Evolutionary conservation across 2,888 invertebrate species (phyloP).

Genomic region (Drosophila antonietae): DNA sequence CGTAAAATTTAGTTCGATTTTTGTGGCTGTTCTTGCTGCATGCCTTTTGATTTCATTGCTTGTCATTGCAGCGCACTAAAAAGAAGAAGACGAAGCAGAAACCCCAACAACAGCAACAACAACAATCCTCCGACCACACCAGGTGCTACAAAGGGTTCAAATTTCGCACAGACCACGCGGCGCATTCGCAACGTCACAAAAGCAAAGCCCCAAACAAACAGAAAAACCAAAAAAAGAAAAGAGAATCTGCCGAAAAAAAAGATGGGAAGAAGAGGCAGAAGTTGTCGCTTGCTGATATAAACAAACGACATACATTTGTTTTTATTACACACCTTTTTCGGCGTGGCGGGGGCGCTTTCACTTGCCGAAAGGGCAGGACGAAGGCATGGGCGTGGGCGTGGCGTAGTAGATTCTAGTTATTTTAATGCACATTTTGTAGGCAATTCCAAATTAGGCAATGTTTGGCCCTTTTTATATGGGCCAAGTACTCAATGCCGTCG

Average conservation of each 20-base stretch:
- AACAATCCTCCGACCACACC: conserved; percentile 57
- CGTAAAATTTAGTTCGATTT: conserved; percentile 80
- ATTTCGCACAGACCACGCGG: conserved; percentile 35
- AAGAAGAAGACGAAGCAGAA: neutral
- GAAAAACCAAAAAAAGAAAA: neutral
- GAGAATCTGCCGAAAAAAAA: neutral
- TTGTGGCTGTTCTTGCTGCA: conserved; percentile 45
- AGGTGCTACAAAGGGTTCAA: conserved; percentile 67
- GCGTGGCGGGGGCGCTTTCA: neutral
- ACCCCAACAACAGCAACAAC: neutral
- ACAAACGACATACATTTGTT: conserved; percentile 85
- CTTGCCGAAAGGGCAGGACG: neutral
- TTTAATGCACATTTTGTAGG: conserved; percentile 83
- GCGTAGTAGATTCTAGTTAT: conserved; percentile 81
- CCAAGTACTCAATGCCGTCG: conserved; percentile 43
- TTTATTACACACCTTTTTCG: conserved; percentile 84
- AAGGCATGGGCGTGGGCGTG: neutral
- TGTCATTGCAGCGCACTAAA: conserved; percentile 56
- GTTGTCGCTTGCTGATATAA: conserved; percentile 82
- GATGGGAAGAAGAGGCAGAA: conserved; percentile 17
- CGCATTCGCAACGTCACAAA: conserved; percentile 51
- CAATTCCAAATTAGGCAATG: conserved; percentile 82
- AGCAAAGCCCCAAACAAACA: neutral
- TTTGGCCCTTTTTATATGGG: conserved; percentile 58
- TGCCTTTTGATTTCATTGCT: conserved; percentile 62